Base-by-base conservation (phyloP, 2,797 vertebrate species). In the Hafferia zeledoni region DNA sequence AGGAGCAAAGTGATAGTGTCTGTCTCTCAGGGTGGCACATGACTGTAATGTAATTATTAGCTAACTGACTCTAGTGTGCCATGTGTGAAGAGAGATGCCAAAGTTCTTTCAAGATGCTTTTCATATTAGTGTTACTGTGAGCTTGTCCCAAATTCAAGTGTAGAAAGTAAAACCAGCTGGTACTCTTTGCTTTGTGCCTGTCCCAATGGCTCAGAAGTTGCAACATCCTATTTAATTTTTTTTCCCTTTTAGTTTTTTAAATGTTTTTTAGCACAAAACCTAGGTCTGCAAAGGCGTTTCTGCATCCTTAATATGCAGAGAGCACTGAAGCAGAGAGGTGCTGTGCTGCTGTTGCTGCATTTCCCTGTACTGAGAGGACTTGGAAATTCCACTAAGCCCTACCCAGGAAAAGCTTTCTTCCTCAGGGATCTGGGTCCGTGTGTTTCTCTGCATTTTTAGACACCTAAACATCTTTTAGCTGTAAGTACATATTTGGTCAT, bases 371-470 rank as follows among this genome's bases (percentile, higher is more conserved):
- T 53, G 17, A 22, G 24, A 72, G 7, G 47, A 27, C 17, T 64
- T 53, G 39, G 44, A 90, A 87, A 56, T 24, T 47, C 13, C 22
- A 37, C 37, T 33, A 23, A 80, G 31, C 16, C 44, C 10, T 27
- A 13, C 10, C 25, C 35, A 86, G 76, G 33, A 31, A 44, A 87
- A 94, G 2, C 44, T 55, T 69, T 44, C 16, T 35, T 87, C 22
- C 33, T 33, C 43, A 22, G 5, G 31, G 23, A n/a, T 30, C 27
- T 50, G 25, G 6, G 23, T 9, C 31, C 3, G 0, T 2, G 1
- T 13, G 15, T 25, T 93, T 90, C 22, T 33, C 49, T 74, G 57
- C 15, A 9, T 47, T 77, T 94, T 67, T 25, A 69, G 30, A 27
- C 46, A n/a, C 7, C 10, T 23, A 13, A 56, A 33, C 12, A 10